phyloP scores from a whole-genome alignment of 23 tunicate genomes.

The Ascidia mentula region DNA sequence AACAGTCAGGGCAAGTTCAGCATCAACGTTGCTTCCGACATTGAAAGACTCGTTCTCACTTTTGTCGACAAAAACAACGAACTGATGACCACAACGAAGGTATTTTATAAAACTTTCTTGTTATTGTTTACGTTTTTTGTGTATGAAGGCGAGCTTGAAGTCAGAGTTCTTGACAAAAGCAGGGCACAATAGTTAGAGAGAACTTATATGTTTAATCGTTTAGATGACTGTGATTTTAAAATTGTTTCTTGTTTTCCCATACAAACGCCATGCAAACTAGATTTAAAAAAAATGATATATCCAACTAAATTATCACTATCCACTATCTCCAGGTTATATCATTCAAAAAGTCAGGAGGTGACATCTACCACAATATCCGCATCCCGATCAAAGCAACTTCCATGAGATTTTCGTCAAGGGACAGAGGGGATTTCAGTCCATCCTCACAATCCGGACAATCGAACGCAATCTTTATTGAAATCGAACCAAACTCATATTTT shows the following conservation, averaged over 20 bases:
- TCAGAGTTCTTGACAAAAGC: too few relatives aligned
- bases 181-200: too few relatives aligned
- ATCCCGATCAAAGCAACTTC: conserved; percentile 35
- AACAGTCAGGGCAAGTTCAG: conserved; percentile 41
- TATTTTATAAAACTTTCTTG: too few relatives aligned
- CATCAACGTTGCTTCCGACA: conserved; percentile 45
- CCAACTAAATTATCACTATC: too few relatives aligned
- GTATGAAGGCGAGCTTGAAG: too few relatives aligned
- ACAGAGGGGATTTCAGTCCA: conserved; percentile 10
- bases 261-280: too few relatives aligned
- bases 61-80: conserved; percentile 47
- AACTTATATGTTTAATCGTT: too few relatives aligned
- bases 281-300: too few relatives aligned
- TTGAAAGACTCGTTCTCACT: conserved; percentile 60
- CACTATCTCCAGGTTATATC: conserved; percentile 53
- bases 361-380: conserved; percentile 43
- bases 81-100: conserved; percentile 65
- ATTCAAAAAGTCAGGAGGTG: conserved; percentile 64
- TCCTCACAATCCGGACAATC: not conserved
- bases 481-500: conserved; percentile 52
- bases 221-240: too few relatives aligned
- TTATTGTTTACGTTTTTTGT: too few relatives aligned
- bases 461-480: conserved; percentile 13
- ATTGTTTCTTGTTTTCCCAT: too few relatives aligned
- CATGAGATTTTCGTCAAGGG: conserved; percentile 5